phyloP scores from a whole-genome alignment of 2,113 vertebrate species.

The Aptenodytes forsteri region DNA sequence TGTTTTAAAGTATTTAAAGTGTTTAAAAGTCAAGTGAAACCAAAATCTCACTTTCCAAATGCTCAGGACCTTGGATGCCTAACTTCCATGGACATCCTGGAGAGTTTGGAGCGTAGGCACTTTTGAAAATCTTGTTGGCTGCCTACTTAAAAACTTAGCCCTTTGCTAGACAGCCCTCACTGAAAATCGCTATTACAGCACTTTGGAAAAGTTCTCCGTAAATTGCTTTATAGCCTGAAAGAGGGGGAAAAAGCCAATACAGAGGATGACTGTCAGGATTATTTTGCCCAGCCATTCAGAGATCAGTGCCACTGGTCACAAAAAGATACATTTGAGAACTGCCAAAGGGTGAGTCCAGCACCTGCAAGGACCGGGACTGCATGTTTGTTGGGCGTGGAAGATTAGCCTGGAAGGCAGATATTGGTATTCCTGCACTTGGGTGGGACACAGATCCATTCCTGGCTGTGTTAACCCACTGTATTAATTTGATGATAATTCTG shows the following conservation, averaged over 20 bases:
- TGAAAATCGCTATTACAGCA: neutral
- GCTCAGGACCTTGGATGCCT: neutral
- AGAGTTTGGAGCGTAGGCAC: neutral
- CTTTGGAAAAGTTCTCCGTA: neutral
- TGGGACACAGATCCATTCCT: neutral
- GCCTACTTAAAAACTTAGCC: neutral
- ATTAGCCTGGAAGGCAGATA: neutral
- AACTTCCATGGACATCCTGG: neutral
- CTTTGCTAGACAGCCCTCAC: neutral
- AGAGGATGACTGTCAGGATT: neutral
- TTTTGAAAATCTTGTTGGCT: neutral
- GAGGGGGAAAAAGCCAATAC: fast-evolving
- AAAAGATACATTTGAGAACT: neutral
- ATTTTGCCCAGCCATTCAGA: neutral
- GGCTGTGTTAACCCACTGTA: neutral
- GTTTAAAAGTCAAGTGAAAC: neutral
- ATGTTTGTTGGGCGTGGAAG: neutral
- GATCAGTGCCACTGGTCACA: neutral
- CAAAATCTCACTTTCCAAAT: neutral
- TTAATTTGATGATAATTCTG: neutral
- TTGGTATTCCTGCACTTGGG: neutral
- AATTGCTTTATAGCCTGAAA: neutral
- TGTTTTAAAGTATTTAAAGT: neutral
- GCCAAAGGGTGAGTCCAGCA: neutral
- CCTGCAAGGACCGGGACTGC: neutral